These are phyloP conservation scores for Phyllotis vaccarum DNA, from an alignment of 2,797 vertebrate genomes.

Conservation along the genomic window DNA sequence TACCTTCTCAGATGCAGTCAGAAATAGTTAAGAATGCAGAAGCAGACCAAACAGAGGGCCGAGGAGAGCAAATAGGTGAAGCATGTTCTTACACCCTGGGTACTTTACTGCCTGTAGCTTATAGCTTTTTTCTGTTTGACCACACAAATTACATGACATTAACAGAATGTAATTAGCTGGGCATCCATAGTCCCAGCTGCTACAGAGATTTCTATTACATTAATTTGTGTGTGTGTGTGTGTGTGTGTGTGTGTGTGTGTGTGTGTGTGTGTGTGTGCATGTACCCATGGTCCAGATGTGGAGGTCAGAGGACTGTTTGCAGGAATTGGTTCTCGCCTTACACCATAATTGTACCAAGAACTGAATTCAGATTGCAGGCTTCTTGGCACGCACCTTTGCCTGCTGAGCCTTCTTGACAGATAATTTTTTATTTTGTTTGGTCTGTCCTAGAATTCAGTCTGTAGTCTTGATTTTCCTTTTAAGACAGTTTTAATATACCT, in stretches of 20 bases:
- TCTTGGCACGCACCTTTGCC: neutral
- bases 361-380: neutral
- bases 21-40: neutral
- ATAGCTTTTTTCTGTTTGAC: neutral
- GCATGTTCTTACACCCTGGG: neutral
- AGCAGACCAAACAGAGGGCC: neutral
- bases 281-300: neutral
- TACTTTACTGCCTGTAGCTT: neutral
- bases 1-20: constrained; percentile 1
- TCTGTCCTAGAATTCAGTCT: neutral
- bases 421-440: neutral
- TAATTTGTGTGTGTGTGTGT: too few relatives aligned
- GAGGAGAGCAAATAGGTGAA: neutral
- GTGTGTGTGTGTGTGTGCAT: neutral
- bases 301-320: neutral
- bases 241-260: neutral
- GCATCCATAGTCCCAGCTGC: neutral
- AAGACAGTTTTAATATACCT: neutral
- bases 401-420: neutral
- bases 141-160: neutral
- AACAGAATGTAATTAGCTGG: neutral
- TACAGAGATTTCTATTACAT: neutral
- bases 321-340: neutral
- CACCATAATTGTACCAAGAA: neutral
- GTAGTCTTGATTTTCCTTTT: neutral